phyloP scores from a whole-genome alignment of 2,888 invertebrate species.

The Phaonia tiefii region DNA sequence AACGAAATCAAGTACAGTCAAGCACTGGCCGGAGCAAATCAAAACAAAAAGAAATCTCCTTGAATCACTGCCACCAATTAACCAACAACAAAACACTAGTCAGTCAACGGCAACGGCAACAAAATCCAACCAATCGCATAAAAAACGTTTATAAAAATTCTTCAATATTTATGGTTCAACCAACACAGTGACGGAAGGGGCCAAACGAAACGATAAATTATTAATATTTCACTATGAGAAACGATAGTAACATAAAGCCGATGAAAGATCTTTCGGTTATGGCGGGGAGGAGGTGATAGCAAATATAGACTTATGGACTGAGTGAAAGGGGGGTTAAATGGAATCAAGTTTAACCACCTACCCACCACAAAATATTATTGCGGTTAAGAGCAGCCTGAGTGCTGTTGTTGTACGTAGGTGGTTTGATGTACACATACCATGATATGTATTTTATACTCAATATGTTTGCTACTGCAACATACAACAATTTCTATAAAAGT shows the following conservation, averaged over 20 bases:
- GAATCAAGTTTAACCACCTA: constrained; percentile 3
- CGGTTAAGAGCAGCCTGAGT: constrained; percentile 56
- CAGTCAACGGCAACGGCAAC: background rate
- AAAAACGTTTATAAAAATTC: constrained; percentile 14
- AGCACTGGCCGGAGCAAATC: background rate
- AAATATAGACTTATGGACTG: too few species aligned
- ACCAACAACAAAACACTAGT: background rate
- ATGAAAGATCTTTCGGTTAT: constrained; percentile 1
- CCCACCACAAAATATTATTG: constrained; percentile 34
- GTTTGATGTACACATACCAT: background rate
- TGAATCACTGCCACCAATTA: constrained; percentile 1
- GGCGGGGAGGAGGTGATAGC: background rate
- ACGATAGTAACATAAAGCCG: background rate
- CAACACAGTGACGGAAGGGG: too few species aligned
- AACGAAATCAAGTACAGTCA: constrained; percentile 11
- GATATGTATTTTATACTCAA: constrained; percentile 3
- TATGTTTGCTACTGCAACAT: constrained; percentile 14
- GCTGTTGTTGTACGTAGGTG: constrained; percentile 5
- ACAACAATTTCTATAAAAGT: background rate
- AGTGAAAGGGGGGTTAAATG: background rate
- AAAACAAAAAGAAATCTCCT: background rate
- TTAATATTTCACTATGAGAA: constrained; percentile 12
- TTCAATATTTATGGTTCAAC: constrained; percentile 16
- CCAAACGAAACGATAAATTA: constrained; percentile 1
- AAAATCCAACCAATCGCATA: constrained; percentile 22